A percentile compares a stretch with the other conserved stretches of the same genome.
These are phyloP conservation scores for Pavo muticus DNA, from an alignment of 2,113 vertebrate species.

Conservation along the genomic window DNA sequence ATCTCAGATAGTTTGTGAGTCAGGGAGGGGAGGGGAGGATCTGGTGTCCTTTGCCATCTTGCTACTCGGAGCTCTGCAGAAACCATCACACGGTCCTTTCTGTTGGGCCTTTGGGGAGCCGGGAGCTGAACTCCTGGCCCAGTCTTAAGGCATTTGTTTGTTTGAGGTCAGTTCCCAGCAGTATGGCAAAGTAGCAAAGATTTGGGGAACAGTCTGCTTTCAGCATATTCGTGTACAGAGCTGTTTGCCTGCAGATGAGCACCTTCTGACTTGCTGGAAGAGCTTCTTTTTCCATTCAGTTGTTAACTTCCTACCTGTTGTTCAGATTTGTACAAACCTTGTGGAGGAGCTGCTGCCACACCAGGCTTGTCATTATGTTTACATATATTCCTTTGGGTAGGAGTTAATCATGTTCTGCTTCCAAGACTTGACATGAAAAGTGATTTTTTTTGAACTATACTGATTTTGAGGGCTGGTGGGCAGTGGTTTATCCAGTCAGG, in stretches of 20 bases:
- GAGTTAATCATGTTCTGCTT: slow-evolving; percentile 57
- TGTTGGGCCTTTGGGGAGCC: slow-evolving; percentile 9
- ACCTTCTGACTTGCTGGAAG: slow-evolving; percentile 65
- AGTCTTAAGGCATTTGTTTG: neutral
- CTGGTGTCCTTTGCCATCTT: slow-evolving; percentile 43
- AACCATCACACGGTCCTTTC: neutral
- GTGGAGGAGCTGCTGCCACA: slow-evolving; percentile 58
- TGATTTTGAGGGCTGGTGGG: slow-evolving; percentile 59
- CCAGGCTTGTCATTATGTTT: slow-evolving; percentile 56
- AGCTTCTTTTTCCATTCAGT: slow-evolving; percentile 60
- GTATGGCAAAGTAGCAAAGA: slow-evolving; percentile 22
- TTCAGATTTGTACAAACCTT: slow-evolving; percentile 54
- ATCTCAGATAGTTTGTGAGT: slow-evolving; percentile 40
- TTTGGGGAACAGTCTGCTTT: slow-evolving; percentile 25
- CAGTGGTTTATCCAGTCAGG: slow-evolving; percentile 32
- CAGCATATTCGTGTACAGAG: neutral
- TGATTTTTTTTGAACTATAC: slow-evolving; percentile 19
- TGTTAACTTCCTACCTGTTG: slow-evolving; percentile 36
- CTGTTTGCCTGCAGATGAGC: slow-evolving; percentile 23
- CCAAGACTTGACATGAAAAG: slow-evolving; percentile 55
- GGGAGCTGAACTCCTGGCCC: neutral
- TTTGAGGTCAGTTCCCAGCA: slow-evolving; percentile 22
- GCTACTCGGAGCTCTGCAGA: slow-evolving; percentile 15
- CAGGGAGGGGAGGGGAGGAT: slow-evolving; percentile 23
- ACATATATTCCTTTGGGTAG: slow-evolving; percentile 49